phyloP scores from a whole-genome alignment of 2,888 invertebrate genomes.

The Perizoma affinitatum region DNA sequence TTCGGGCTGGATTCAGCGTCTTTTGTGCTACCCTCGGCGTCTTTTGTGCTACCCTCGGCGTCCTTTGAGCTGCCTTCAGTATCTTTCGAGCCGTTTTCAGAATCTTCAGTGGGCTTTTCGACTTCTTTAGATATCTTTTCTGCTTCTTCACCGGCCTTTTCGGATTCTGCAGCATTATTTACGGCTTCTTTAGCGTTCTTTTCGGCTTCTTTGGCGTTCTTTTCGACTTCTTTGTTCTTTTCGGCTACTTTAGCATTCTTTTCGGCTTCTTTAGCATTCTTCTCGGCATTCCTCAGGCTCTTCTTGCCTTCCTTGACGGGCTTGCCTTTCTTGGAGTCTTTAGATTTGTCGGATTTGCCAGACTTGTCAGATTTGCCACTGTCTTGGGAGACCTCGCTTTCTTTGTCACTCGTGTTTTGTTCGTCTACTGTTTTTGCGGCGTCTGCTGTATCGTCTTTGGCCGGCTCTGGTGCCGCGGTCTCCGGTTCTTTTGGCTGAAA shows the following conservation, averaged over 20 bases:
- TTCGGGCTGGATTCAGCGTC: constrained; percentile 16
- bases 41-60: constrained; percentile 10
- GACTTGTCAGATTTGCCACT: neutral
- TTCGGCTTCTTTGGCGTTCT: constrained; percentile 16
- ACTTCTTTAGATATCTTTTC: constrained; percentile 24
- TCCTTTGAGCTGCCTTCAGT: constrained; percentile 13
- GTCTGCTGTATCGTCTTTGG: constrained; percentile 25
- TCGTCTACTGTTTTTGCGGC: constrained; percentile 1
- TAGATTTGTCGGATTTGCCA: constrained; percentile 5
- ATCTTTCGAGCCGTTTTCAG: constrained; percentile 11
- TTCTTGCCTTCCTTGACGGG: constrained; percentile 26
- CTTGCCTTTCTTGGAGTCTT: constrained; percentile 21
- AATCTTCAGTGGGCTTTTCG: constrained; percentile 5
- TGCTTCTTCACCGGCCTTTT: constrained; percentile 8
- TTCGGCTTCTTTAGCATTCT: constrained; percentile 21
- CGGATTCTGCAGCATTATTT: neutral
- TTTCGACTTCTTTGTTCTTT: constrained; percentile 27
- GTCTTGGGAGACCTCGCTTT: constrained; percentile 14
- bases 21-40: constrained; percentile 6
- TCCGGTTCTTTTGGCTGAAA: constrained; percentile 31
- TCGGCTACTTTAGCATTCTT: constrained; percentile 14
- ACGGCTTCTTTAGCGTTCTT: constrained; percentile 10
- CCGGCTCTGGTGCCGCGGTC: neutral
- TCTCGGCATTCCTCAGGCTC: constrained; percentile 20
- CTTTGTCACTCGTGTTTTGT: constrained; percentile 10